A percentile compares a stretch with the other conserved stretches of the same genome.
phyloP scores from a whole-genome alignment of 2,888 invertebrate species.

The Gisinianus flammeolus region DNA sequence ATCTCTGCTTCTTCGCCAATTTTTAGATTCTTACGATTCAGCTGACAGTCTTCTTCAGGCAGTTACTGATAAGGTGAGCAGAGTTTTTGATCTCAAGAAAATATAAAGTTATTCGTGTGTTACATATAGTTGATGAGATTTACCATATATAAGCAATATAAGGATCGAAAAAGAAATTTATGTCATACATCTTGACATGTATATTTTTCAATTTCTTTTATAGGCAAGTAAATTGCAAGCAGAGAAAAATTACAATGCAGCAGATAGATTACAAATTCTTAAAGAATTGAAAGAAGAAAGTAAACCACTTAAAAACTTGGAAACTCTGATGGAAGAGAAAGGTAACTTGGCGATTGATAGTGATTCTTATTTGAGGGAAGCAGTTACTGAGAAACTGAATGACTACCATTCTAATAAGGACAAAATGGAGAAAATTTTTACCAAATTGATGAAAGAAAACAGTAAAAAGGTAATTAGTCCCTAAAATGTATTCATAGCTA shows the following conservation, averaged over 20 bases:
- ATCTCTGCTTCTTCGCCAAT: conserved; percentile 12
- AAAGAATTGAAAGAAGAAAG: conserved; percentile 26
- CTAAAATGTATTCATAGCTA: background rate
- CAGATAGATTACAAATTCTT: conserved; percentile 21
- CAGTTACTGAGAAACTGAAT: background rate
- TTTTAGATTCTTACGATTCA: conserved; percentile 14
- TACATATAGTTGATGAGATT: no score
- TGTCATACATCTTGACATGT: background rate
- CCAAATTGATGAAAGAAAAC: conserved; percentile 35
- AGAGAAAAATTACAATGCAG: conserved; percentile 5
- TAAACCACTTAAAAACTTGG: conserved; percentile 18
- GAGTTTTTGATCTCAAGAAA: no score
- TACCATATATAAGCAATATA: background rate
- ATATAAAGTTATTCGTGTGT: no score
- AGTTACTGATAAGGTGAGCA: conserved; percentile 24
- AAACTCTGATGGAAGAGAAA: conserved; percentile 23
- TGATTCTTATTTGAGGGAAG: conserved; percentile 14
- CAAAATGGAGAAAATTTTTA: conserved; percentile 37
- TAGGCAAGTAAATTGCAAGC: conserved; percentile 6
- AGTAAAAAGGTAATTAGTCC: conserved; percentile 13
- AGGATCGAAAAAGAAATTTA: background rate
- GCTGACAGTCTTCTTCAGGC: conserved; percentile 19
- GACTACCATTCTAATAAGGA: conserved; percentile 26
- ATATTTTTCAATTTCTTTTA: background rate
- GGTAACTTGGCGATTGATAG: background rate